These are phyloP conservation scores for Steromphala cineraria DNA, from an alignment of 2,888 invertebrate species.

Conservation along the genomic window DNA sequence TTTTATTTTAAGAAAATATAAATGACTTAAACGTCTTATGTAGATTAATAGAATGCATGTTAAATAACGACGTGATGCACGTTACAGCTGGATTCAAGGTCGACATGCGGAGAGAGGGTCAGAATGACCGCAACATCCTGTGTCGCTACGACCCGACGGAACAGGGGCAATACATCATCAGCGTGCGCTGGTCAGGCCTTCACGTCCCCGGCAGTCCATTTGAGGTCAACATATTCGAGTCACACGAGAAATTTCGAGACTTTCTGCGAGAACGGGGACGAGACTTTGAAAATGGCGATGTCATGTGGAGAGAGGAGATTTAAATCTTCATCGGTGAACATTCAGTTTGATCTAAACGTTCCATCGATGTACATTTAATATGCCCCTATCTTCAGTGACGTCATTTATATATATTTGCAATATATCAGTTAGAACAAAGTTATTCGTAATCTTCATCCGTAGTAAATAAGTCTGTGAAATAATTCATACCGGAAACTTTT, in stretches of 20 bases:
- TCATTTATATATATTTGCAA: too few species aligned
- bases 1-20: too few species aligned
- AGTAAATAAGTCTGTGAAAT: too few species aligned
- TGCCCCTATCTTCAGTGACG: neutral
- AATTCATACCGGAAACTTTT: too few species aligned
- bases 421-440: too few species aligned
- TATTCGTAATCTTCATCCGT: too few species aligned
- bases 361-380: neutral
- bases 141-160: slow-evolving; percentile 99
- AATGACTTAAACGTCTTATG: too few species aligned
- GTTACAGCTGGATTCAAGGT: slow-evolving; percentile 94
- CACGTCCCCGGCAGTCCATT: slow-evolving; percentile 99
- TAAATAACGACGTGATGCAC: too few species aligned
- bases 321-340: slow-evolving; percentile 9
- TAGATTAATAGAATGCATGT: too few species aligned
- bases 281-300: slow-evolving; percentile 32
- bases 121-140: slow-evolving; percentile 96
- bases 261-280: slow-evolving; percentile 39
- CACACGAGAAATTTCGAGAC: slow-evolving; percentile 88
- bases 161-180: slow-evolving; percentile 97
- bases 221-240: slow-evolving; percentile 98
- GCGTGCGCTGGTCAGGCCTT: slow-evolving; percentile 98
- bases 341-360: neutral
- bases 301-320: slow-evolving; percentile 48
- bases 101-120: slow-evolving; percentile 98